A percentile compares a stretch with the other conserved stretches of the same genome.
Evolutionary conservation across 2,888 invertebrate genomes (phyloP).

Genomic region (Molanna angustata): DNA sequence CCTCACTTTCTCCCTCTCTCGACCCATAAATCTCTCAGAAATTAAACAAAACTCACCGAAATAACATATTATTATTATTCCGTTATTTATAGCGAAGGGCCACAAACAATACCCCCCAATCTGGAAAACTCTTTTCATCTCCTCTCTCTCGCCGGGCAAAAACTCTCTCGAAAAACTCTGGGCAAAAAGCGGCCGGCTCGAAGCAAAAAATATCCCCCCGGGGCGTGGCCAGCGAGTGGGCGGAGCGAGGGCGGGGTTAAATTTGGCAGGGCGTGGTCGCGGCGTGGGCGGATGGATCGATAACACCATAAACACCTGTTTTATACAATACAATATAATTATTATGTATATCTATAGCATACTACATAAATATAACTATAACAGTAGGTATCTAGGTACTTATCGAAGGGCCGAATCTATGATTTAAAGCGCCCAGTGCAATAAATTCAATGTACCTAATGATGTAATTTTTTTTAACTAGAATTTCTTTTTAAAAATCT

Average conservation of each 20-base stretch:
- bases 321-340: background rate
- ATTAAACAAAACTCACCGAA: background rate
- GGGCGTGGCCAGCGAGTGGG: background rate
- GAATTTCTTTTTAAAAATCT: too few relatives aligned
- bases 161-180: background rate
- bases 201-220: background rate
- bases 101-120: background rate
- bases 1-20: too few relatives aligned
- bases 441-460: too few relatives aligned
- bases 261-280: background rate
- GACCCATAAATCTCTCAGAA: background rate
- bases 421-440: too few relatives aligned
- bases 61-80: background rate
- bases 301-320: background rate
- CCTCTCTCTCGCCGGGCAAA: background rate
- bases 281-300: background rate
- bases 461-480: too few relatives aligned
- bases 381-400: too few relatives aligned
- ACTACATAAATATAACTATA: too few relatives aligned
- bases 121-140: background rate
- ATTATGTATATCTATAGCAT: too few relatives aligned
- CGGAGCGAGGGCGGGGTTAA: background rate
- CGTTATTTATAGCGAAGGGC: background rate
- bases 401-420: too few relatives aligned
- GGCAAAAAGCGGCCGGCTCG: too few relatives aligned